Base-by-base conservation (phyloP, 2,797 vertebrate genomes). In the Agapornis canus region DNA sequence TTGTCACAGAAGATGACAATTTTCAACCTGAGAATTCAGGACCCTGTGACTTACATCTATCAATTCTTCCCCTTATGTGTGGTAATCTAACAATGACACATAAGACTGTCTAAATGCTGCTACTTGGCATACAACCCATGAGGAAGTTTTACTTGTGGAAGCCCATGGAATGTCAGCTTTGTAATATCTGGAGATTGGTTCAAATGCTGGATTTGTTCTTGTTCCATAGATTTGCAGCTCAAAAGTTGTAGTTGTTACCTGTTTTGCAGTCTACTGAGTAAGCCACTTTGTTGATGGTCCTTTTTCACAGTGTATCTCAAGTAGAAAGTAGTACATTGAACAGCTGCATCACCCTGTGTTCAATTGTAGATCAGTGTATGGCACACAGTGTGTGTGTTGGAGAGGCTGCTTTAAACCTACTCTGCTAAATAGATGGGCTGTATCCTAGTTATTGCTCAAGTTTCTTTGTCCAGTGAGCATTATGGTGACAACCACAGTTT, bases 341-440 rank as follows among this genome's bases (percentile, higher is more conserved):
- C 60, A 90, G 73, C 94, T 95, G 85, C 91, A 94, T 95, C 95
- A 90, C 80, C 94, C 87, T 84, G 92, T 92, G 88, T 94, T 92
- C 94, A 75, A 3, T 16, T 94, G 94, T 94, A 68, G 90, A 49
- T 85, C 60, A 26, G 4, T 4, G 13, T 17, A 3, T 72, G 42
- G 54, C 17, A 0, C 4, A 5, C 39, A 40, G 23, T 26, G 5
- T 8, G 21, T 1, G 0, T 73, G 56, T 52, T 71, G 57, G 70
- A 88, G 68, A 69, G 21, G 51, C 9, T 0, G 1, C 90, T 68
- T 73, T 20, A 82, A 59, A 52, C 20, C 25, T 45, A 17, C 48
- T 95, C 61, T 51, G 59, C 27, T 65, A 13, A 63, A 1, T 14
- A 49, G 47, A 37, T 78, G 48, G 86, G 57, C 37, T 77, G 29